phyloP scores from a whole-genome alignment of 2,113 vertebrate genomes.

The Larimichthys crocea region DNA sequence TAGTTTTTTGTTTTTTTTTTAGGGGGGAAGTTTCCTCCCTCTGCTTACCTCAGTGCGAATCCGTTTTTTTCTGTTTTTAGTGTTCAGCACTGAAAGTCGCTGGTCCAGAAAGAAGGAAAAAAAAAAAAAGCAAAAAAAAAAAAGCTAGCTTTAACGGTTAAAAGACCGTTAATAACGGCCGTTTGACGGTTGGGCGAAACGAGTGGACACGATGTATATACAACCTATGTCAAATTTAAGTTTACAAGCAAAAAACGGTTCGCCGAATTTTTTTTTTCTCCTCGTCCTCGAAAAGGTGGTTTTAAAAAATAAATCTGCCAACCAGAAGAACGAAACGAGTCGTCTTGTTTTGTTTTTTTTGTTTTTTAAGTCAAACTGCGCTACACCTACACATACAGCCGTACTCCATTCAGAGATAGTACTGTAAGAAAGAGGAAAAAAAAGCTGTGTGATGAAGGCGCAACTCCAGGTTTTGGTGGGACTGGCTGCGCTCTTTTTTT shows the following conservation, averaged over 20 bases:
- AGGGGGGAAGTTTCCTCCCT: conserved; percentile 52
- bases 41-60: conserved; percentile 68
- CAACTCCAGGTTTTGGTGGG: not conserved
- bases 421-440: too few relatives aligned
- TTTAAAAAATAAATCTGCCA: not conserved
- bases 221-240: not conserved
- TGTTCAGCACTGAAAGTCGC: conserved; percentile 76
- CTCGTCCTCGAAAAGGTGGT: not conserved
- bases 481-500: conserved; percentile 4
- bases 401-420: not conserved
- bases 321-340: not conserved
- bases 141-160: too few relatives aligned
- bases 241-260: not conserved
- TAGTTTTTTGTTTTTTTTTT: too few relatives aligned
- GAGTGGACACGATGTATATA: accelerated
- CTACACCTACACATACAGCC: not conserved
- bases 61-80: conserved; percentile 70
- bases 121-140: too few relatives aligned
- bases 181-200: not conserved
- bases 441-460: not conserved
- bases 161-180: not conserved
- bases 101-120: conserved; percentile 28
- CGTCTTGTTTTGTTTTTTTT: too few relatives aligned
- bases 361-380: not conserved
- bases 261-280: not conserved